Conservation (phyloP, 1,140 invertebrate species). For the Bombus breviceps region DNA sequence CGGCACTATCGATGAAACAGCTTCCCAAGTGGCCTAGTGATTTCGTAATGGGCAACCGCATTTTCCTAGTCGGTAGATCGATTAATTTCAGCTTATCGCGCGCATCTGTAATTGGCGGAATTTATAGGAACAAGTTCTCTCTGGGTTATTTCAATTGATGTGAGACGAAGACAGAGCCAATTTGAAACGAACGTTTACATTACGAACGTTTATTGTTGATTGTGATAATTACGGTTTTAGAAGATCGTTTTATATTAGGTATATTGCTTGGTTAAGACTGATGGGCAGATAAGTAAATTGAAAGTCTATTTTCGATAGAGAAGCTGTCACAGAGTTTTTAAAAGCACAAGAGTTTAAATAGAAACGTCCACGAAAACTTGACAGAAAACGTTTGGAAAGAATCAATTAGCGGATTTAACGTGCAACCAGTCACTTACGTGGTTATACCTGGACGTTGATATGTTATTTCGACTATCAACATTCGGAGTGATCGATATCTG, state of each 20-base stretch:
- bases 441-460: neutral
- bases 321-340: neutral
- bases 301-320: neutral
- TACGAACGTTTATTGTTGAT: too few relatives aligned
- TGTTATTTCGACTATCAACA: neutral
- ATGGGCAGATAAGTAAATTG: neutral
- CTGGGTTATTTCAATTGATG: neutral
- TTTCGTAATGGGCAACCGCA: slow-evolving; percentile 26
- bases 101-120: neutral
- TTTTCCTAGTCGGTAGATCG: neutral
- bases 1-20: neutral
- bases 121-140: neutral
- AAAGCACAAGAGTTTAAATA: neutral
- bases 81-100: slow-evolving; percentile 19
- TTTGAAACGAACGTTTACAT: too few relatives aligned
- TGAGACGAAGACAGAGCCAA: neutral
- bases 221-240: too few relatives aligned
- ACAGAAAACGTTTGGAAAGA: neutral
- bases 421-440: neutral
- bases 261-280: neutral
- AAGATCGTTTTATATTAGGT: neutral
- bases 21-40: slow-evolving; percentile 12
- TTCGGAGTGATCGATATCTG: neutral
- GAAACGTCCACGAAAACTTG: neutral
- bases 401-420: neutral